Evolutionary conservation across 2,888 invertebrate genomes (phyloP).

Genomic region (Auanema sp.): DNA sequence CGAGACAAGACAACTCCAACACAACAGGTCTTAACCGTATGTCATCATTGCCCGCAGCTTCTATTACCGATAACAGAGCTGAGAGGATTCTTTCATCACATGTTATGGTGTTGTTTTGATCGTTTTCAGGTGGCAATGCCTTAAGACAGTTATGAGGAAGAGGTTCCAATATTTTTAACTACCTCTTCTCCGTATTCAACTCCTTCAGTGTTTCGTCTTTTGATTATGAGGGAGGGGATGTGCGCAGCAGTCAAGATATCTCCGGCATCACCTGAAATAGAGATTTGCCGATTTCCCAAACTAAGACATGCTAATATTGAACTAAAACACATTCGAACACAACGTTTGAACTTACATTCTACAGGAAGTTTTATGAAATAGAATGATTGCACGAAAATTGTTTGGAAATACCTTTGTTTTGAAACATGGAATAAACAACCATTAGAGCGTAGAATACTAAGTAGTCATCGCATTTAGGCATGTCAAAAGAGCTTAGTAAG

Average conservation of each 20-base stretch:
- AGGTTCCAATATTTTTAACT: neutral
- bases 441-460: constrained; percentile 86
- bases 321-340: constrained; percentile 2
- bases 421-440: constrained; percentile 86
- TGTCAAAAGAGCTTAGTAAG: constrained; percentile 82
- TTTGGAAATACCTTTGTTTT: constrained; percentile 80
- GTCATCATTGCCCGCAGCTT: constrained; percentile 66
- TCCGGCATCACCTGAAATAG: constrained; percentile 41
- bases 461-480: constrained; percentile 86
- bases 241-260: constrained; percentile 40
- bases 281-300: neutral
- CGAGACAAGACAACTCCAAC: constrained; percentile 81
- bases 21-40: constrained; percentile 88
- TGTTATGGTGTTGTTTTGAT: neutral
- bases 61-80: constrained; percentile 33
- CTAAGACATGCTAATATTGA: neutral
- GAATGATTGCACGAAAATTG: neutral
- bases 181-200: constrained; percentile 20
- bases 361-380: too few species aligned
- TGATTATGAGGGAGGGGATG: constrained; percentile 26
- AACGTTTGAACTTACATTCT: too few species aligned
- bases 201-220: constrained; percentile 18
- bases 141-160: neutral
- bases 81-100: constrained; percentile 40
- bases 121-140: neutral